Percentiles rank a stretch among this genome's conserved stretches.
Conservation (phyloP, 2,888 invertebrate species). For the Tenthredo amoena region DNA sequence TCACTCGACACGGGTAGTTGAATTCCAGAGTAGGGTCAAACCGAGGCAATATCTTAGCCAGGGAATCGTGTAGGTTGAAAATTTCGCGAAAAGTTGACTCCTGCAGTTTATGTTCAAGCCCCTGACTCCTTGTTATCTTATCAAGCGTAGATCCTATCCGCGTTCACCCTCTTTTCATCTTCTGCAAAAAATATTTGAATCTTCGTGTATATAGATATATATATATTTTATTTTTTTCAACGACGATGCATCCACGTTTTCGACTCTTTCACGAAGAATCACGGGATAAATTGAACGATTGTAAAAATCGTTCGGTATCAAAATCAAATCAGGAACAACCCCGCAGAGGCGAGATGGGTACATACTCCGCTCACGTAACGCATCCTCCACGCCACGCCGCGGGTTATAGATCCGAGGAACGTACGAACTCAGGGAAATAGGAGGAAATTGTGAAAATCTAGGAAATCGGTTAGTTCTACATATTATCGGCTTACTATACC, state of each 20-base stretch:
- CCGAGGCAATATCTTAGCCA: slow-evolving; percentile 25
- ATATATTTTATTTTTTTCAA: no score
- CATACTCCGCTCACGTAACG: slow-evolving; percentile 61
- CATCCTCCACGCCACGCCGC: neutral
- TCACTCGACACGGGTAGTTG: slow-evolving; percentile 35
- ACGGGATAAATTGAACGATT: neutral
- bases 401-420: neutral
- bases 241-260: neutral
- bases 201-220: no score
- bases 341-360: slow-evolving; percentile 60
- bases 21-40: slow-evolving; percentile 32
- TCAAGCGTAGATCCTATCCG: neutral
- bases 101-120: neutral
- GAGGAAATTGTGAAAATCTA: slow-evolving; percentile 37
- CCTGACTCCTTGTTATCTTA: neutral
- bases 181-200: neutral
- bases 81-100: slow-evolving; percentile 20
- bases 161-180: neutral
- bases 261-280: neutral
- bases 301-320: slow-evolving; percentile 60
- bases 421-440: slow-evolving; percentile 15
- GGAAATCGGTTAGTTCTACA: slow-evolving; percentile 5
- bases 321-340: slow-evolving; percentile 68
- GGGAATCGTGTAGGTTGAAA: slow-evolving; percentile 4
- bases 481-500: neutral